Evolutionary conservation across 2,888 invertebrate genomes (phyloP).

Genomic region (Drosophila putrida): DNA sequence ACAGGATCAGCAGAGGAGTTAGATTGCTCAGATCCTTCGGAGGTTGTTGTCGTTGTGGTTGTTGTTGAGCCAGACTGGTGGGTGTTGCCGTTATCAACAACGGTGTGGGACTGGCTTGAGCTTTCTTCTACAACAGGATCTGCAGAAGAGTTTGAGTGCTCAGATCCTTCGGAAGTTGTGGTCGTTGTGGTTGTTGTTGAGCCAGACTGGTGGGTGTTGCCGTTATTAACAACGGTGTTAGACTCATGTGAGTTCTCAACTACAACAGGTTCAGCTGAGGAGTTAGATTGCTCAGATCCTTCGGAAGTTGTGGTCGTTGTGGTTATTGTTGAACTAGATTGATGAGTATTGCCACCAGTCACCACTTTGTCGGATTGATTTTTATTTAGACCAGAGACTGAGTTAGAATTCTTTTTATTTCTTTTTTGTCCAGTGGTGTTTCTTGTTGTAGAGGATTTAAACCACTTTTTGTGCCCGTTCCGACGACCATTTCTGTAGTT

Average conservation of each 20-base stretch:
- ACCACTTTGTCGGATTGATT: too few relatives aligned
- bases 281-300: background rate
- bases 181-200: conserved; percentile 11
- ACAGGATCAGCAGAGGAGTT: background rate
- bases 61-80: conserved; percentile 6
- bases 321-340: conserved; percentile 3
- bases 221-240: conserved; percentile 1
- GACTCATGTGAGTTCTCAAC: background rate
- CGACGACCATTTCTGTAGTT: conserved; percentile 3
- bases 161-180: background rate
- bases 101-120: background rate
- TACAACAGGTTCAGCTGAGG: background rate
- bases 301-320: conserved; percentile 8
- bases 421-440: background rate
- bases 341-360: background rate
- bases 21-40: background rate
- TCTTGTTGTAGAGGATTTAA: background rate
- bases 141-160: background rate
- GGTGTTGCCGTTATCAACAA: background rate
- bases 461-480: conserved; percentile 3
- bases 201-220: conserved; percentile 8
- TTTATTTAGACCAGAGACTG: too few relatives aligned
- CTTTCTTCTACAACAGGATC: background rate
- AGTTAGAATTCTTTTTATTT: background rate
- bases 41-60: conserved; percentile 6